Evolutionary conservation across 2,113 vertebrate species (phyloP).

Genomic region (Aegotheles bennettii): DNA sequence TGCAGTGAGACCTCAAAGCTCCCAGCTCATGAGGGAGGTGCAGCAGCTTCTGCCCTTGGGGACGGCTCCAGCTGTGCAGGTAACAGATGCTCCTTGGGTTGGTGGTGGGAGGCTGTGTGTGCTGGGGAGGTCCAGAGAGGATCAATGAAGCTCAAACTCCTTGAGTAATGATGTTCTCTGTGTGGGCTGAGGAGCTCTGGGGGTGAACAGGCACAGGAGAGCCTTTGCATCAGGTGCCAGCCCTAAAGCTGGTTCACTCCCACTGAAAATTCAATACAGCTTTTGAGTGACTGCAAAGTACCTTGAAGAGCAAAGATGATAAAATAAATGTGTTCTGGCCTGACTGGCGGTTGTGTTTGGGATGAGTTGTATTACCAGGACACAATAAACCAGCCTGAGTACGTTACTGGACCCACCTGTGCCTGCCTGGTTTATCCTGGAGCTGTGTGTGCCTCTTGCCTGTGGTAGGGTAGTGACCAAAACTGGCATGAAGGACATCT

Average conservation of each 20-base stretch:
- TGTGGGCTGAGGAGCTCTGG: neutral
- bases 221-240: neutral
- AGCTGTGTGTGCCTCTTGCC: accelerated
- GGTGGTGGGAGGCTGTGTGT: accelerated
- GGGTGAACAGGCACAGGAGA: neutral
- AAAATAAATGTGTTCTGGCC: accelerated
- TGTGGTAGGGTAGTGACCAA: neutral
- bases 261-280: neutral
- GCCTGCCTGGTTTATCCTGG: too few relatives aligned
- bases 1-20: neutral
- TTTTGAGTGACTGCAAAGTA: neutral
- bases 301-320: neutral
- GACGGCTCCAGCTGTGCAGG: accelerated
- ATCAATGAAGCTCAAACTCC: accelerated
- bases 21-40: accelerated
- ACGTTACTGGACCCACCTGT: neutral
- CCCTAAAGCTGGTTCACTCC: too few relatives aligned
- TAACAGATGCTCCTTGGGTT: accelerated
- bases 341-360: accelerated
- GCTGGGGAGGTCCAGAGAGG: accelerated
- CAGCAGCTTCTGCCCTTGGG: neutral
- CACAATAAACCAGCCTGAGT: accelerated
- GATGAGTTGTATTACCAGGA: neutral
- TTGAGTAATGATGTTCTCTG: accelerated
- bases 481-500: accelerated